Percentiles rank a stretch among this genome's conserved stretches.
Conservation (phyloP, 2,113 vertebrate genomes). For the Peromyscus leucopus region DNA sequence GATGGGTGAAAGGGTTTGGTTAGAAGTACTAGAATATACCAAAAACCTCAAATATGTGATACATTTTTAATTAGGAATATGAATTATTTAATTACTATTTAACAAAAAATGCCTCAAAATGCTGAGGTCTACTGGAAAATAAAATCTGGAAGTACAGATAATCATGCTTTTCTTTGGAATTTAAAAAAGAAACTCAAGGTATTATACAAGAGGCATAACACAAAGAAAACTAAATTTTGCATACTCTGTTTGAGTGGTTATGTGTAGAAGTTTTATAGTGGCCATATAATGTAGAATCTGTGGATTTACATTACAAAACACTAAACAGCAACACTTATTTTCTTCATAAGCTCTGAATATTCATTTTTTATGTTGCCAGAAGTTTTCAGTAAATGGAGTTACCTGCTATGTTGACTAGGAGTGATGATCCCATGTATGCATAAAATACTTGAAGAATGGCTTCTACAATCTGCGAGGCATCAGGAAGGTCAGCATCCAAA, state of each 20-base stretch:
- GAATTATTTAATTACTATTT: background rate
- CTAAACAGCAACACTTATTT: background rate
- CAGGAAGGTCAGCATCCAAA: slow-evolving; percentile 80
- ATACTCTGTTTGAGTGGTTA: too few species aligned
- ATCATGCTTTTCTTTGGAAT: background rate
- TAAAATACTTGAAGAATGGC: slow-evolving; percentile 87
- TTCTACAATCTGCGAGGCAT: slow-evolving; percentile 75
- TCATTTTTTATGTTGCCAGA: background rate
- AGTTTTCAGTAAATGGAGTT: slow-evolving; percentile 40
- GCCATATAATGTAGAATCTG: background rate
- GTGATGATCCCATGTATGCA: slow-evolving; percentile 80
- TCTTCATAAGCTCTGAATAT: background rate
- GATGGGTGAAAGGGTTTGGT: too few species aligned
- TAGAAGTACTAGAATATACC: too few species aligned
- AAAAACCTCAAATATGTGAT: background rate
- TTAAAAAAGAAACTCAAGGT: background rate
- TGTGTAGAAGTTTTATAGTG: too few species aligned
- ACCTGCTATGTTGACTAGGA: slow-evolving; percentile 87
- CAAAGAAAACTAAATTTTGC: too few species aligned
- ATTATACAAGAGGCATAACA: background rate
- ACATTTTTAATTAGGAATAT: background rate
- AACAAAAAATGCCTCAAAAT: background rate
- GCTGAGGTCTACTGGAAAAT: background rate
- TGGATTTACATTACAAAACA: background rate
- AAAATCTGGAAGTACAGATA: background rate